A percentile compares a stretch with the other conserved stretches of the same genome.
These are phyloP conservation scores for Neodiprion virginianus DNA, from an alignment of 1,140 invertebrate genomes.

Conservation along the genomic window DNA sequence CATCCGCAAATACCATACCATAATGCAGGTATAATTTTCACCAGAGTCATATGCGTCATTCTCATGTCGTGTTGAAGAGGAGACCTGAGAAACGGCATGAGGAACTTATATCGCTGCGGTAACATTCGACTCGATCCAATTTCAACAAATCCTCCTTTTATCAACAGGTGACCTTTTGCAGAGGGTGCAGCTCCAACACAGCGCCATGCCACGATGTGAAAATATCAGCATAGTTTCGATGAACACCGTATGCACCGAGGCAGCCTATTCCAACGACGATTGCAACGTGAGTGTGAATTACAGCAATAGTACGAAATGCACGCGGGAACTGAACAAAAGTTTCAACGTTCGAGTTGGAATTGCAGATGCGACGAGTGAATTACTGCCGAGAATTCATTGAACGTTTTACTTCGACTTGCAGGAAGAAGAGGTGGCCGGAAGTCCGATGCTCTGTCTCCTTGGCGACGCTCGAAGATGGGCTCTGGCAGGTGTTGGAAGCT, in stretches of 20 bases:
- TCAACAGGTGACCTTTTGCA: conserved; percentile 73
- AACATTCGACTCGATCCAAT: too few species aligned
- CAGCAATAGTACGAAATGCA: background rate
- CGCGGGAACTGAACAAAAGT: background rate
- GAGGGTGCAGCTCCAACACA: conserved; percentile 75
- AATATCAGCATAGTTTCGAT: conserved; percentile 83
- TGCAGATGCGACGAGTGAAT: background rate
- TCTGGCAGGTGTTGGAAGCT: conserved; percentile 77
- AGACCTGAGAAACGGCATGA: too few species aligned
- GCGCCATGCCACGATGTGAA: conserved; percentile 79
- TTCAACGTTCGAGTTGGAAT: background rate
- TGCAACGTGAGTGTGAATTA: conserved; percentile 72
- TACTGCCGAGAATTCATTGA: conserved; percentile 1
- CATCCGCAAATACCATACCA: too few species aligned
- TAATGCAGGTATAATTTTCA: too few species aligned
- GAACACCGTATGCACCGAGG: conserved; percentile 83
- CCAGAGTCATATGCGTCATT: too few species aligned
- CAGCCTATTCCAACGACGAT: conserved; percentile 78
- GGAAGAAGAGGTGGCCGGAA: conserved; percentile 88
- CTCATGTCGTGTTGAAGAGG: too few species aligned
- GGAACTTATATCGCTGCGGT: too few species aligned
- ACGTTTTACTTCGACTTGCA: conserved; percentile 46
- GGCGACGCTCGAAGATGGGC: conserved; percentile 73
- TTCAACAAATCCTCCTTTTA: too few species aligned
- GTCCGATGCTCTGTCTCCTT: conserved; percentile 79